Conservation (phyloP, 1,140 invertebrate genomes). For the Luehdorfia chinensis region DNA sequence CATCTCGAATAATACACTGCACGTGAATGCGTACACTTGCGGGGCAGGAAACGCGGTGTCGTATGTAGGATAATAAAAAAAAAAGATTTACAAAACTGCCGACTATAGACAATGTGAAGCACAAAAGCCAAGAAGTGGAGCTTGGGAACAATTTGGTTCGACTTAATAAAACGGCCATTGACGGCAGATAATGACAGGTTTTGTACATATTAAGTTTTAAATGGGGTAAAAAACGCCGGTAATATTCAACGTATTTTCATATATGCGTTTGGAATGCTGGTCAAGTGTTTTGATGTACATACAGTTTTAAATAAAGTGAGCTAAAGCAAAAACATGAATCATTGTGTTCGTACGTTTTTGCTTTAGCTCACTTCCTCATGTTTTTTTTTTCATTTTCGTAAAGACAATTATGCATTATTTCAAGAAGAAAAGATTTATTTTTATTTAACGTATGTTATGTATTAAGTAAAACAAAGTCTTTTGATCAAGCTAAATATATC, state of each 20-base stretch:
- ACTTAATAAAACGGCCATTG: constrained; percentile 31
- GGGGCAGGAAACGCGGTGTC: constrained; percentile 68
- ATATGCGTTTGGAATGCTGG: too few species aligned
- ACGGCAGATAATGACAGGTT: constrained; percentile 27
- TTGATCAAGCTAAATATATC: too few species aligned
- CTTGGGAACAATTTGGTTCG: constrained; percentile 42
- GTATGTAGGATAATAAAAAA: constrained; percentile 55
- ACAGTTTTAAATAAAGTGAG: too few species aligned
- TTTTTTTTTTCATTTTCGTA: too few species aligned
- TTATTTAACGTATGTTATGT: too few species aligned
- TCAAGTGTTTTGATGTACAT: too few species aligned
- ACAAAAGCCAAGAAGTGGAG: constrained; percentile 49
- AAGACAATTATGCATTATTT: too few species aligned
- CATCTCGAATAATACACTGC: constrained; percentile 47
- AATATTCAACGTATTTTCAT: constrained; percentile 3
- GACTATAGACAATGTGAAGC: constrained; percentile 48
- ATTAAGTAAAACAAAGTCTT: too few species aligned
- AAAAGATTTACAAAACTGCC: constrained; percentile 56
- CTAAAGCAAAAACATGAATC: too few species aligned
- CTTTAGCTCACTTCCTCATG: too few species aligned
- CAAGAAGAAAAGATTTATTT: too few species aligned
- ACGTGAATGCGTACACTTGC: constrained; percentile 58
- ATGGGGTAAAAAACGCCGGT: background rate
- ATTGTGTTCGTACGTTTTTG: too few species aligned
- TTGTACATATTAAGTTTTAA: constrained; percentile 11